Conservation (phyloP, 2,113 vertebrate genomes). For the Barbus barbus region DNA sequence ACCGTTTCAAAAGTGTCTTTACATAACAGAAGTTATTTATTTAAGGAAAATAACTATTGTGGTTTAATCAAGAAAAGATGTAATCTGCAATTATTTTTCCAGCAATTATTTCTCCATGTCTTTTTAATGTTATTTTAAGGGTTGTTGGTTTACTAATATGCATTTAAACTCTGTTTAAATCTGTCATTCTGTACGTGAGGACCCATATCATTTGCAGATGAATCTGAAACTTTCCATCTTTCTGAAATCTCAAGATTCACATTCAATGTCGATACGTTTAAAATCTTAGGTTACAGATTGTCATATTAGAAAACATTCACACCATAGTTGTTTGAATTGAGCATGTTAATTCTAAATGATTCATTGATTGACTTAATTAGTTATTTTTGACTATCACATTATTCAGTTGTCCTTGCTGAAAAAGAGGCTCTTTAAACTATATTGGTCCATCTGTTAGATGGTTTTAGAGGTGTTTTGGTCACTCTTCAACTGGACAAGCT, state of each 20-base stretch:
- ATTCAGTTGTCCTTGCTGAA: neutral
- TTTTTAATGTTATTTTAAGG: conserved; percentile 52
- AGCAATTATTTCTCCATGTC: conserved; percentile 81
- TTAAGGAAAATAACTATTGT: conserved; percentile 95
- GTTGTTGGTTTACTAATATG: conserved; percentile 72
- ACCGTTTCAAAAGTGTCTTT: conserved; percentile 99
- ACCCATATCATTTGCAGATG: conserved; percentile 12
- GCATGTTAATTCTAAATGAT: neutral
- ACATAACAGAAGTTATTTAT: conserved; percentile 99
- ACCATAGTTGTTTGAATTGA: neutral
- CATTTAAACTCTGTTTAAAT: conserved; percentile 67
- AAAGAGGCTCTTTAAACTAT: neutral
- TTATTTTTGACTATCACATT: neutral
- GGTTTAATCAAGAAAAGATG: conserved; percentile 93
- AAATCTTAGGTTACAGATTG: conserved; percentile 53
- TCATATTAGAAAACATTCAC: neutral
- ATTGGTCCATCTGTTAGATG: neutral
- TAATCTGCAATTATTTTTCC: conserved; percentile 90
- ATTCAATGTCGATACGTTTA: conserved; percentile 2
- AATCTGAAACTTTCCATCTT: neutral
- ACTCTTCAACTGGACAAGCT: neutral
- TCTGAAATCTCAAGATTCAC: conserved; percentile 26
- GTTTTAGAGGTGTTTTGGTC: neutral
- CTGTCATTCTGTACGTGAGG: conserved; percentile 15
- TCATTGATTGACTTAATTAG: neutral